Percentiles rank a stretch among this genome's conserved stretches.
Conservation (phyloP, 30 jellyfish, hydroid and myxozoan species). For the Phacellophora camtschatica region DNA sequence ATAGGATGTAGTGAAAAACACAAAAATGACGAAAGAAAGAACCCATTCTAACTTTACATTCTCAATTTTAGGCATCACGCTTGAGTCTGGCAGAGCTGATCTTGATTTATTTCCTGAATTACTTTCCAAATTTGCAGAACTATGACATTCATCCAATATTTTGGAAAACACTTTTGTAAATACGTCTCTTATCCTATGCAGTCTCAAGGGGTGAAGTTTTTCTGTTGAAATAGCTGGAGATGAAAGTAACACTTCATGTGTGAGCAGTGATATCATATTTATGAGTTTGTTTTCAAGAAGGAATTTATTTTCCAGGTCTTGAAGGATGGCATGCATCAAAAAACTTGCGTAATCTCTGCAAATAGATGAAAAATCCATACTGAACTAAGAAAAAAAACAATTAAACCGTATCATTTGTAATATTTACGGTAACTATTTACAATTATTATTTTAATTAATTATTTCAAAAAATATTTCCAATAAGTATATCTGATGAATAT, state of each 20-base stretch:
- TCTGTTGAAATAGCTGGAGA: not conserved
- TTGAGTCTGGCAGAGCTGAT: not conserved
- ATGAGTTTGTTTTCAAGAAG: constrained; percentile 33
- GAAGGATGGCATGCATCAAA: constrained; percentile 12
- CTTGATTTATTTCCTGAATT: not conserved
- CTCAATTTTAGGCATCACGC: not conserved
- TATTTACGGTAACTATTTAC: too few species aligned
- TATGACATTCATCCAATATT: constrained; percentile 9
- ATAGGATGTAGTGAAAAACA: not conserved
- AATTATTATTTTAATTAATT: too few species aligned
- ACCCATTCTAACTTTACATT: constrained; percentile 28
- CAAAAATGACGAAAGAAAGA: constrained; percentile 33
- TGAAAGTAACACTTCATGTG: constrained; percentile 2
- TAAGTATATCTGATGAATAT: too few species aligned
- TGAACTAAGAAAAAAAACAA: too few species aligned
- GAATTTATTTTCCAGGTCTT: not conserved
- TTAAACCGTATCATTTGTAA: too few species aligned
- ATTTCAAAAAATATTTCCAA: too few species aligned
- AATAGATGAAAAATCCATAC: not conserved
- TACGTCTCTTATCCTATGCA: constrained; percentile 16
- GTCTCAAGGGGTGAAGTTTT: constrained; percentile 37
- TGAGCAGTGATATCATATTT: constrained; percentile 2
- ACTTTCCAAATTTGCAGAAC: not conserved
- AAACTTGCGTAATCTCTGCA: constrained; percentile 41
- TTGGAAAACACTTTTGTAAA: constrained; percentile 21